phyloP scores from a whole-genome alignment of 2,888 invertebrate genomes.

The Oscheius sp. region DNA sequence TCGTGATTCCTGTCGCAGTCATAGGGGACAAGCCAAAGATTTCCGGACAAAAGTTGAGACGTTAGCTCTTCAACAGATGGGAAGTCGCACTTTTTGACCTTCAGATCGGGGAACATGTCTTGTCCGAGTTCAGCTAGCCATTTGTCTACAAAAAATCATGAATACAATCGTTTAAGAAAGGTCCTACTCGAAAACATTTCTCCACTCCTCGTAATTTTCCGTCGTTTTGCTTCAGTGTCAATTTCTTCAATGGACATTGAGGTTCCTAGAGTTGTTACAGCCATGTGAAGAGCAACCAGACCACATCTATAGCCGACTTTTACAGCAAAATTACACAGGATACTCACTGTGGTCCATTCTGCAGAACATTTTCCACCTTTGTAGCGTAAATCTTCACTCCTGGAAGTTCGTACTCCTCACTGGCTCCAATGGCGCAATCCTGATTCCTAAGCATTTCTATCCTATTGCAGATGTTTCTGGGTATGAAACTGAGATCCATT shows the following conservation, averaged over 20 bases:
- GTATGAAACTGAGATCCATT: constrained; percentile 23
- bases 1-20: constrained; percentile 70
- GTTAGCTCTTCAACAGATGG: constrained; percentile 36
- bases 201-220: constrained; percentile 83
- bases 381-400: constrained; percentile 8
- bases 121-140: constrained; percentile 51
- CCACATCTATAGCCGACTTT: constrained; percentile 28
- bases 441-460: constrained; percentile 13
- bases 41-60: constrained; percentile 33
- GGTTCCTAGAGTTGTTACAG: not conserved
- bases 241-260: not conserved
- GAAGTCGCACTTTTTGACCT: constrained; percentile 39
- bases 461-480: not conserved
- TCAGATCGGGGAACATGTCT: constrained; percentile 24
- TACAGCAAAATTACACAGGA: not conserved
- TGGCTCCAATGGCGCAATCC: not conserved
- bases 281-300: constrained; percentile 35
- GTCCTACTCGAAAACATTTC: constrained; percentile 80
- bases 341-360: constrained; percentile 29
- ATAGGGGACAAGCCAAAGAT: constrained; percentile 62
- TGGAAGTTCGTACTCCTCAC: constrained; percentile 14
- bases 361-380: not conserved
- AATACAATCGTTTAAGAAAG: not conserved
- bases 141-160: constrained; percentile 42
- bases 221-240: constrained; percentile 77